Evolutionary conservation across 2,797 vertebrate species (phyloP).

Genomic region (Paramormyrops hopkinsi): DNA sequence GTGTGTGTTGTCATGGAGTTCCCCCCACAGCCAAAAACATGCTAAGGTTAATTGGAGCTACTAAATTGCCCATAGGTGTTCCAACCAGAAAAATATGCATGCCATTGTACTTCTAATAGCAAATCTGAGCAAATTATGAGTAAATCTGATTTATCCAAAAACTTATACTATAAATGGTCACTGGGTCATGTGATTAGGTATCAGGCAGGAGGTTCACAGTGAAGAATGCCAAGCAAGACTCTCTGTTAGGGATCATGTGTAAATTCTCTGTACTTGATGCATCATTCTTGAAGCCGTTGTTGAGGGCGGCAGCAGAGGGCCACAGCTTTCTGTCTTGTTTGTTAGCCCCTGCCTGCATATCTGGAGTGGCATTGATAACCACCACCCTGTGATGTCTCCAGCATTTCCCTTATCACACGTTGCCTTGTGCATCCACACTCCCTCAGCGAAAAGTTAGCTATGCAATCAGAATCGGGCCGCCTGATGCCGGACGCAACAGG

Average conservation of each 20-base stretch:
- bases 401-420: neutral
- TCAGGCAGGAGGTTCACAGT: neutral
- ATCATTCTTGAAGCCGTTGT: neutral
- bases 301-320: neutral
- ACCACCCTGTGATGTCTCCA: neutral
- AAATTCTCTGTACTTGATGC: neutral
- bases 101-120: neutral
- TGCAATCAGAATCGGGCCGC: neutral
- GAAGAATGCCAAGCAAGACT: neutral
- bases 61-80: neutral
- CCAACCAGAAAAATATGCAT: neutral
- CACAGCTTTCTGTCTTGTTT: neutral
- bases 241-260: neutral
- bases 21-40: neutral
- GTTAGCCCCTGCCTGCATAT: neutral
- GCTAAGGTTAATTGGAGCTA: neutral
- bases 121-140: neutral
- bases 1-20: neutral
- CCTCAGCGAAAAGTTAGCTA: neutral
- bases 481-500: neutral
- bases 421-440: neutral
- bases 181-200: neutral
- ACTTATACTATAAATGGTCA: neutral
- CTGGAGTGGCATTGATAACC: neutral
- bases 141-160: neutral